phyloP scores from a whole-genome alignment of 2,797 vertebrate genomes.

The Vultur gryphus region DNA sequence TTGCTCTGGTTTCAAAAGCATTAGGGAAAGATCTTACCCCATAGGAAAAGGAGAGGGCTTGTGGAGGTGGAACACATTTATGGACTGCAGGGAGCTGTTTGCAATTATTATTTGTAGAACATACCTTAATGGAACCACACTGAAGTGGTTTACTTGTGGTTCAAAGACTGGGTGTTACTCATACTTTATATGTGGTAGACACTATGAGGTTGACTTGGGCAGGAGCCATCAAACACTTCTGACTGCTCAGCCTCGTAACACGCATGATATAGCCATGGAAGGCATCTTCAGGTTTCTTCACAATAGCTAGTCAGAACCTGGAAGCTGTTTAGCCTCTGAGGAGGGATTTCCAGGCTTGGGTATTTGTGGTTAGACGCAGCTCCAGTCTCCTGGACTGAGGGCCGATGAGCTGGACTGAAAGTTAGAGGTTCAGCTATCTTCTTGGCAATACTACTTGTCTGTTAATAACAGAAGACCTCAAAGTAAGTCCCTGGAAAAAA shows the following conservation, averaged over 20 bases:
- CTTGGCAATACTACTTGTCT: not conserved
- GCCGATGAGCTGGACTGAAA: not conserved
- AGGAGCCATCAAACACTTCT: not conserved
- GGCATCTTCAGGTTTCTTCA: not conserved
- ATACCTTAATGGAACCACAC: not conserved
- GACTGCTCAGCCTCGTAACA: not conserved
- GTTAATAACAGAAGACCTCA: not conserved
- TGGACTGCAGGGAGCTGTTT: not conserved
- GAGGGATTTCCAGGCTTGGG: not conserved
- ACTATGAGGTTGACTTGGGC: not conserved
- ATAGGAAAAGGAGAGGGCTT: not conserved
- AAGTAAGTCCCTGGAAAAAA: not conserved
- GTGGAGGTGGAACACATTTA: not conserved
- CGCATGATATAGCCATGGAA: not conserved
- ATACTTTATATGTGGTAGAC: not conserved
- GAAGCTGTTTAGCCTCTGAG: not conserved
- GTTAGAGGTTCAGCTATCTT: not conserved
- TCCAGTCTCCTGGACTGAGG: not conserved
- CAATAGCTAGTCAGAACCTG: not conserved
- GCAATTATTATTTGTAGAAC: not conserved
- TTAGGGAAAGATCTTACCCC: not conserved
- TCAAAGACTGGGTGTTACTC: slow-evolving; percentile 1
- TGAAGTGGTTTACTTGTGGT: slow-evolving; percentile 24
- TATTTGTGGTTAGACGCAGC: not conserved
- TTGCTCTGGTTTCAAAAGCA: not conserved